These are phyloP conservation scores for Macrotus californicus DNA, from an alignment of 2,113 vertebrate species.

Conservation along the genomic window DNA sequence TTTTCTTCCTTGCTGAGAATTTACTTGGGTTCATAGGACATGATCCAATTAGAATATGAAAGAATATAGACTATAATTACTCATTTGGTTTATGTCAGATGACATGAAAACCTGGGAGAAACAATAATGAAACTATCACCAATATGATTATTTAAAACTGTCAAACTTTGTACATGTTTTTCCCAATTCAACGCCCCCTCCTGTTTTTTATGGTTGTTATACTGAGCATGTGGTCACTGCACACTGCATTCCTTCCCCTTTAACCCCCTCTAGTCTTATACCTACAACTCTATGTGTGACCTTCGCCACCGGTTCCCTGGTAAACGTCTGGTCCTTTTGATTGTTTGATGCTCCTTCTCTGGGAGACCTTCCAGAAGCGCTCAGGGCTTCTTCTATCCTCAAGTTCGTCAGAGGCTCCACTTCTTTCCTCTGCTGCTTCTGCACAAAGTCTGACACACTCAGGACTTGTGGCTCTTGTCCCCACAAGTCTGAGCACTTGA, in stretches of 20 bases:
- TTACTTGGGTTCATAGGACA: background rate
- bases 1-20: background rate
- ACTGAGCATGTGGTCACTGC: background rate
- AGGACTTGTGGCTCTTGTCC: background rate
- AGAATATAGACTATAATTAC: background rate
- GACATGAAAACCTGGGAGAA: background rate
- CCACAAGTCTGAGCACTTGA: background rate
- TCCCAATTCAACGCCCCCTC: background rate
- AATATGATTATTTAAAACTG: background rate
- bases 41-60: background rate
- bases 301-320: too few relatives aligned
- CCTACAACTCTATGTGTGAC: rapidly evolving
- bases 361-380: background rate
- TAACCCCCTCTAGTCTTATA: background rate
- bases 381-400: background rate
- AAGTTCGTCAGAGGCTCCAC: background rate
- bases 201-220: background rate
- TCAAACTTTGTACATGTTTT: background rate
- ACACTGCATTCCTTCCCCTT: background rate
- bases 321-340: background rate
- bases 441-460: background rate
- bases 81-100: background rate
- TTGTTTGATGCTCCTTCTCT: background rate
- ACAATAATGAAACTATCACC: background rate
- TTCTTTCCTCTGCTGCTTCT: background rate